Evolutionary conservation across 2,888 invertebrate genomes (phyloP), one percentile per base, ranked within the genome.

Genomic region (Calameuta pallipes): DNA sequence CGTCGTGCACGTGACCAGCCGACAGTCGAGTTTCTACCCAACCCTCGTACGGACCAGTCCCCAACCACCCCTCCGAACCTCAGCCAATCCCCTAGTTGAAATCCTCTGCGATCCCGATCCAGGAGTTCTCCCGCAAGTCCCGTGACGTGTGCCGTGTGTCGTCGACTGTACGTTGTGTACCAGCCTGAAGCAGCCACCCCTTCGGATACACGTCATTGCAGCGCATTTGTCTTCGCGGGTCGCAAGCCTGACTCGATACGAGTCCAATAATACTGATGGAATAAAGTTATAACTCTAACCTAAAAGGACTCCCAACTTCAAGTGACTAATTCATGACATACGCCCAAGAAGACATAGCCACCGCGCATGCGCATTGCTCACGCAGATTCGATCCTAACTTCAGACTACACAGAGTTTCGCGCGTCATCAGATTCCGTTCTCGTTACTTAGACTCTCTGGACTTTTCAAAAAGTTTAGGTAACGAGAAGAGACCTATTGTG

Each of bases 1-100:
- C 75, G 77, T 73, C 69, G 80, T 70, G 78, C 80, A 80, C 80
- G 80, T 79, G 82, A 77, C 80, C 71, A 79, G 69, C 78, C 75
- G 56, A 56, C 56, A 56, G 56, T 56, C 56, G 23, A 56, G 56
- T 56, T 56, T 56, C 56, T 23, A 15, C 56, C 56, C 56, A 56
- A 23, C 56, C 56, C 56, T 56, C 56, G 6, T 56, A 11, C 56
- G 56, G 23, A 23, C 56, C 56, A 56, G 23, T 23, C 56, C 23
- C 56, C 23, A 56, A 56, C 56, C 56, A 56, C 56, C 56, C 23
- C 56, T 23, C 23, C 56, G 56, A 56, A 56, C 56, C 9, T 56
- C 56, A 23, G 9, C 23, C 56, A 23, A 56, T 56, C 56, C 56
- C 56, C 56, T 56, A 41, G 56, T 56, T 56, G 23, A 56, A 56